These are phyloP conservation scores for Poeciliopsis gracilis DNA, from an alignment of 2,797 vertebrate species.

Conservation along the genomic window DNA sequence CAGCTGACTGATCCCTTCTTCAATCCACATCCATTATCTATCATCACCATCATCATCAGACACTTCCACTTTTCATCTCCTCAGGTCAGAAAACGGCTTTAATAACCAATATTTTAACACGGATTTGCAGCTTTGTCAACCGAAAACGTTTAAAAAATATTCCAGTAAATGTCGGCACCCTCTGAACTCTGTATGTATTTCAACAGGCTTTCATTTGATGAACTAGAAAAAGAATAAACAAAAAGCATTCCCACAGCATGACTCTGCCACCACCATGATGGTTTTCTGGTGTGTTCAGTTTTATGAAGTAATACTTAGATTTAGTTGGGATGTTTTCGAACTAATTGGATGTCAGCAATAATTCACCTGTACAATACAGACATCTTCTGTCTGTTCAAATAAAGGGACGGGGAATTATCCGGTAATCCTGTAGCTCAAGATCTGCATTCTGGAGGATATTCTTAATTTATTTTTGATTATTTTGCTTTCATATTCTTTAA, in stretches of 20 bases:
- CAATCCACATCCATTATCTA: slow-evolving; percentile 24
- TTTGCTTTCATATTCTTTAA: no score
- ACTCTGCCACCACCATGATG: neutral
- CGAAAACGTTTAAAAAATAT: neutral
- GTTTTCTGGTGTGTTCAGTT: neutral
- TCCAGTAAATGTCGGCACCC: neutral
- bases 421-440: no score
- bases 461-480: no score
- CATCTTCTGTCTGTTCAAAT: no score
- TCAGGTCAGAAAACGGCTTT: slow-evolving; percentile 11
- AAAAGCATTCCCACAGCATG: neutral
- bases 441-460: no score
- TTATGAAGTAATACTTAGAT: no score
- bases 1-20: slow-evolving; percentile 24
- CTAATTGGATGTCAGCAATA: no score
- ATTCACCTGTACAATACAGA: no score
- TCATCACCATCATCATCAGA: slow-evolving; percentile 24
- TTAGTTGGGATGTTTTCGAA: no score
- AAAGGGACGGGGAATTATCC: no score
- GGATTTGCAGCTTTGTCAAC: neutral
- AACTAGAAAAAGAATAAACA: neutral
- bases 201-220: neutral
- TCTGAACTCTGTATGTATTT: neutral
- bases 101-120: neutral
- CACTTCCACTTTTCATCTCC: slow-evolving; percentile 10